Conservation (phyloP, 2,797 vertebrate genomes). For the Phylloscopus collybita region DNA sequence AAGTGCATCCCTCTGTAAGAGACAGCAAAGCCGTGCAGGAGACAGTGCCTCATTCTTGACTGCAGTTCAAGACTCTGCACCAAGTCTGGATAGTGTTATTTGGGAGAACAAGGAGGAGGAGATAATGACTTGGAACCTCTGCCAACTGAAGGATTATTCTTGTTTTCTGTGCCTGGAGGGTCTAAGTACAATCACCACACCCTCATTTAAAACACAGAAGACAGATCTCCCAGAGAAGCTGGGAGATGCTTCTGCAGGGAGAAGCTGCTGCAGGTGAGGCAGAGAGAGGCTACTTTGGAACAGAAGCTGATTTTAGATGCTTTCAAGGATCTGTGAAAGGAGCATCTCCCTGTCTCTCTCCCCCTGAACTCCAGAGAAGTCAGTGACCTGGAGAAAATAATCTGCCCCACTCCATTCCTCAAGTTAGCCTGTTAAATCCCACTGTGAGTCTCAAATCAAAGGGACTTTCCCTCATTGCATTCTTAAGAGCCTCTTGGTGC, state of each 20-base stretch:
- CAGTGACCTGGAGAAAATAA: background rate
- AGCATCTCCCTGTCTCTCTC: background rate
- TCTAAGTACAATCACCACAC: background rate
- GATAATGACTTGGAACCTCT: background rate
- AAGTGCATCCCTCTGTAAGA: background rate
- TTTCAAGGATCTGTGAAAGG: background rate
- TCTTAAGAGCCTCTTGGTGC: background rate
- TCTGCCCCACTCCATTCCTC: background rate
- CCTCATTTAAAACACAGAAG: background rate
- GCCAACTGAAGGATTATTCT: background rate
- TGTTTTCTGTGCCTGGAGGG: background rate
- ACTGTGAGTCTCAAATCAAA: background rate
- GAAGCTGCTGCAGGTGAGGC: background rate
- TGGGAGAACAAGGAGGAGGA: background rate
- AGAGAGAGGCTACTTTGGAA: background rate
- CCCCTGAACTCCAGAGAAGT: background rate
- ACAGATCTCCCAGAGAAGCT: background rate
- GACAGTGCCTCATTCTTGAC: background rate
- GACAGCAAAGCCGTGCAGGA: background rate
- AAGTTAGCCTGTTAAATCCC: background rate
- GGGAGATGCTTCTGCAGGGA: too few species aligned
- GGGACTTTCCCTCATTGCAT: background rate
- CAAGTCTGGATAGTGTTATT: background rate
- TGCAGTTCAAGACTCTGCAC: background rate
- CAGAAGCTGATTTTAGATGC: background rate